Evolutionary conservation across 2,113 vertebrate genomes (phyloP), one percentile per base, ranked within the genome.

Genomic region (Gobius niger): DNA sequence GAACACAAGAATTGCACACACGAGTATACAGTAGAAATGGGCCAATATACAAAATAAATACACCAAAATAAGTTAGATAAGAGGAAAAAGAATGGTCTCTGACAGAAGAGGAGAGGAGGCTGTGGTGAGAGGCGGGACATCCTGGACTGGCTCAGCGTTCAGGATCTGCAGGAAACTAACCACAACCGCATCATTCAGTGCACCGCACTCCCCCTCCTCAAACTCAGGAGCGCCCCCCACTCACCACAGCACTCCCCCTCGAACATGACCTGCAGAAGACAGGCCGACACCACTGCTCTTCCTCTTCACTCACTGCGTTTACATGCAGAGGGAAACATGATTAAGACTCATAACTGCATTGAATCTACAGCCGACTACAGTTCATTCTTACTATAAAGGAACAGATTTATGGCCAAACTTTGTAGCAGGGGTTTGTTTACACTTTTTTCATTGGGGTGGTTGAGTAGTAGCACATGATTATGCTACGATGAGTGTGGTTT

Each of bases 71-170:
- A 90, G 84, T 88, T 81, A 88, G 72, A 79, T 85, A 75, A 77
- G 74, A 63, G 81, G 73, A 85, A 83, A 68, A 16, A 85, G 84
- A 86, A 89, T 85, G 71, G 72, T 78, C 73, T 72, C 75, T 72
- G 75, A 85, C 3, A 79, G 80, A 77, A 67, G 70, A 51, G 69
- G 44, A 56, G 71, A 78, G 72, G 47, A 68, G 12, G 44, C 68
- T 84, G 70, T 42, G 57, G 40, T 60, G 41, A 69, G 88, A 78
- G 83, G 78, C 65, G 51, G 75, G 75, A 70, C 87, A 88, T 85
- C 83, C 44, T 52, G 64, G 84, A 90, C 92, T 93, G 93, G 93
- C 93, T 94, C 93, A 94, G 93, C 87, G 81, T 93, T 92, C 89
- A 91, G 78, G 72, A 91, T 93, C 88, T 85, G 92, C 93, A 94